Evolutionary conservation across 1,140 invertebrate species (phyloP), one percentile per base, ranked within the genome.

Genomic region (Parapsyche elsis): DNA sequence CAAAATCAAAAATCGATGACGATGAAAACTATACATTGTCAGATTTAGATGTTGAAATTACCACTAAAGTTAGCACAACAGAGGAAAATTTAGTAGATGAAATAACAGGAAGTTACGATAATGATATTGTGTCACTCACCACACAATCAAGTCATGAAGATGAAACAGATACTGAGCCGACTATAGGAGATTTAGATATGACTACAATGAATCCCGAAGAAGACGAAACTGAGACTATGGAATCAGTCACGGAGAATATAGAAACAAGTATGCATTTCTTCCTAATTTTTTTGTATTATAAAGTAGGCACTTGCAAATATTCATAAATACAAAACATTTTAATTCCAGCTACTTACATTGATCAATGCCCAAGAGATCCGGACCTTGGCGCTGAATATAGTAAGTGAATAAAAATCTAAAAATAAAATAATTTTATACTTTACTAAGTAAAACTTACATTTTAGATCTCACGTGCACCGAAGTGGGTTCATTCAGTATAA

Each of bases 401-500:
- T 73, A 46, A 16, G 61, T 67, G 16, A 73, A 67, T 26, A 16
- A 21, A 61, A 61, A 7, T 4, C 21, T 23, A 67, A 67, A 67
- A 67, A 16, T 5, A 26, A 71, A 71, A 1, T 71, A 38, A 71
- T 45, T 71, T 71, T 71, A 26, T 38, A 38, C 7, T 38, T 38
- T 38, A 7, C 7, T 38, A 23, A 23, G n/a, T 10, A 71, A 23
- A 74, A n/a, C 23, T 49, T 74, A 9, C 0, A 0, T 67, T 76
- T 76, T 19, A 76, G 73, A 57, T 57, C 9, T 64, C 0, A 77
- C n/a, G 46, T 81, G 80, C 44, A 64, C 30, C 14, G 23, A 57
- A 59, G 19, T 78, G 64, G 80, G 80, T 16, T 53, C 71, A 21
- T 81, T 78, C 49, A 75, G 70, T 53, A 10, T 78, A 12, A 81